phyloP scores from a whole-genome alignment of 2,797 vertebrate genomes.

The Notolepis coatsorum region DNA sequence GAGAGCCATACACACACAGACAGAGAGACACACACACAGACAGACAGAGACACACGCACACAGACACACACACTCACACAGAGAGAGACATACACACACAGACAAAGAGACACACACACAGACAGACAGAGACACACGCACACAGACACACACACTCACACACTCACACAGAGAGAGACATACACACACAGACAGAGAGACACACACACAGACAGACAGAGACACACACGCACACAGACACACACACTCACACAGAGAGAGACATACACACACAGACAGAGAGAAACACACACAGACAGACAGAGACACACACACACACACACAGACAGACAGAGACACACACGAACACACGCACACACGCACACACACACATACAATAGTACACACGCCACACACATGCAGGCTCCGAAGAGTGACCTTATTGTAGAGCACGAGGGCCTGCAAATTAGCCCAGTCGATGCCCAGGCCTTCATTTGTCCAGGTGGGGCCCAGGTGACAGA shows the following conservation, averaged over 20 bases:
- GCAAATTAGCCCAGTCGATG: conserved; percentile 32
- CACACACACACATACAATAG: background rate
- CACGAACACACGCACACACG: background rate
- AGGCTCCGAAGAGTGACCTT: conserved; percentile 18
- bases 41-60: background rate
- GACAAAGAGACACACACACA: background rate
- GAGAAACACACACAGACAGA: background rate
- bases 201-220: background rate
- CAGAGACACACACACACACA: background rate
- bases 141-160: conserved; percentile 21
- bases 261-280: background rate
- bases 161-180: too few species aligned
- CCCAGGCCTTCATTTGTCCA: conserved; percentile 60
- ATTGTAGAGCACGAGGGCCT: conserved; percentile 60
- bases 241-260: conserved; percentile 9
- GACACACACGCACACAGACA: conserved; percentile 23
- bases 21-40: background rate
- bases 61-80: background rate
- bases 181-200: conserved; percentile 9
- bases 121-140: background rate
- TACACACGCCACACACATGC: background rate
- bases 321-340: background rate
- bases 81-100: background rate
- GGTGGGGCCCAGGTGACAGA: conserved; percentile 63
- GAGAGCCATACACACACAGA: background rate